Evolutionary conservation across 2,797 vertebrate genomes (phyloP).

Genomic region (Sebastes minor): DNA sequence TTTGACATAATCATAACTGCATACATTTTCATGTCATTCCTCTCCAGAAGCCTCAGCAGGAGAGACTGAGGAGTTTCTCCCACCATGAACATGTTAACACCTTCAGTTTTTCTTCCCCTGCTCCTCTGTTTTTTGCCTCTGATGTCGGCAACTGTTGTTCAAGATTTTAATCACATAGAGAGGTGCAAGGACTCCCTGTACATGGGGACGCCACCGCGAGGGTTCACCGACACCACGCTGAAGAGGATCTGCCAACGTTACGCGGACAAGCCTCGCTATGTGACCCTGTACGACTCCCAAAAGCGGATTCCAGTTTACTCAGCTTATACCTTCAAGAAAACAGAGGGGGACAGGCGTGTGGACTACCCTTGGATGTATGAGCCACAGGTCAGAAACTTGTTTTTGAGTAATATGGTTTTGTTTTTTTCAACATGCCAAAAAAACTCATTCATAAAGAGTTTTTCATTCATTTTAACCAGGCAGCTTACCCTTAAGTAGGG

Average conservation of each 20-base stretch:
- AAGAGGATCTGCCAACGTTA: slow-evolving; percentile 80
- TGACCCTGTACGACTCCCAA: slow-evolving; percentile 75
- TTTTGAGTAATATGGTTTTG: background rate
- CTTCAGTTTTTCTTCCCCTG: slow-evolving; percentile 16
- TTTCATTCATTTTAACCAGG: background rate
- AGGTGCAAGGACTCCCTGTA: slow-evolving; percentile 80
- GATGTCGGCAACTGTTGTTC: slow-evolving; percentile 64
- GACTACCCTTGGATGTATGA: slow-evolving; percentile 83
- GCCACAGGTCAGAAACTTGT: slow-evolving; percentile 69
- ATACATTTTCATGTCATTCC: slow-evolving; percentile 5
- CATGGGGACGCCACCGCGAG: slow-evolving; percentile 77
- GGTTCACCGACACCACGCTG: slow-evolving; percentile 48
- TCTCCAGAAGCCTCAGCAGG: background rate
- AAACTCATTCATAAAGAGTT: background rate
- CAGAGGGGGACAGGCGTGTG: slow-evolving; percentile 76
- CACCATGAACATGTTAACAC: slow-evolving; percentile 14
- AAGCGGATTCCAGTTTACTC: slow-evolving; percentile 79
- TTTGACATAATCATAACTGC: slow-evolving; percentile 47
- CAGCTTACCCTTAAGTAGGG: background rate
- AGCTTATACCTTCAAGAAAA: slow-evolving; percentile 81
- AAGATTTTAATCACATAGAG: slow-evolving; percentile 78
- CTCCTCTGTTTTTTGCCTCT: slow-evolving; percentile 1
- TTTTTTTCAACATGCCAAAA: background rate
- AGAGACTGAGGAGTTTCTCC: background rate
- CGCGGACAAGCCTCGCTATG: slow-evolving; percentile 71